Evolutionary conservation across 2,113 vertebrate genomes (phyloP), one percentile per base, ranked within the genome.

Genomic region (Ochotona princeps): DNA sequence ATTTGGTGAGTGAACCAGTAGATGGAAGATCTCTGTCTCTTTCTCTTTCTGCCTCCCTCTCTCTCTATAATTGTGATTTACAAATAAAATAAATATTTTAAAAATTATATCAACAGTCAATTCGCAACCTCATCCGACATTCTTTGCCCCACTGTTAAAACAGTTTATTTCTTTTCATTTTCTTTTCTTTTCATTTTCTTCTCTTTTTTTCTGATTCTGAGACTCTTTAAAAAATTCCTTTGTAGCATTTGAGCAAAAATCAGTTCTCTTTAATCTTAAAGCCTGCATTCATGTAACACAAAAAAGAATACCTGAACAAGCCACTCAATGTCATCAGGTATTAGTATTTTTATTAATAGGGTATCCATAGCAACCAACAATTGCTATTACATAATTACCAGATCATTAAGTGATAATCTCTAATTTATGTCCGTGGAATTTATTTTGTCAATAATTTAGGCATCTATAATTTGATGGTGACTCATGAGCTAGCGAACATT

Each of bases 191-290:
- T 54, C 11, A n/a, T n/a, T 75, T 89, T 92, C 81, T n/a, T 51
- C 85, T 35, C 49, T 28, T 80, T 18, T 89, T 89, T 90, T 85
- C 65, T 84, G 35, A 91, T 83, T 91, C 72, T 89, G 60, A 86
- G 89, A 91, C 35, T 75, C 35, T 89, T 91, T 65, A 14, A 44
- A 89, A 93, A 89, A 49, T 1, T 66, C 14, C 26, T n/a, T 26
- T 47, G 14, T 80, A 63, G 14, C 57, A 13, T 85, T 65, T 85
- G 21, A 81, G 35, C 14, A 79, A 88, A 94, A 86, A 67, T 23
- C 38, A 72, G 28, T 78, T 8, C 0, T 30, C 72, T 89, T 92
- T 95, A 89, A 38, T 89, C 65, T 94, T 73, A 84, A 67, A 93
- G 82, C 9, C 12, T 94, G 63, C 5, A 35, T 73, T 5, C 61